Conservation (phyloP, 2,888 invertebrate genomes). For the Eulithis testata region DNA sequence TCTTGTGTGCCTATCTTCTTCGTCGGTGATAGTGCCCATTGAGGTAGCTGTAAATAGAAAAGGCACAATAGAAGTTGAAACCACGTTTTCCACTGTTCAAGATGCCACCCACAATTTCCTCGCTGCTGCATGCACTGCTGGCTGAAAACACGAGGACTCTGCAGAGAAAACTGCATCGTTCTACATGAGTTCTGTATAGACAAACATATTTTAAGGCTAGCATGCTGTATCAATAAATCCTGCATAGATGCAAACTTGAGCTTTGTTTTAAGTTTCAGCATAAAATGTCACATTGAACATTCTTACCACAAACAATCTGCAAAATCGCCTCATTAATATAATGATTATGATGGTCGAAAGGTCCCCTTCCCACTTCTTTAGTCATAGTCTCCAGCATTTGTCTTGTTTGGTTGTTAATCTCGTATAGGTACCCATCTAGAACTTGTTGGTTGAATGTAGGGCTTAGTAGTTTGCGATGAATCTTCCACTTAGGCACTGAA, state of each 20-base stretch:
- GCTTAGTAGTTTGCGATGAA: constrained; percentile 53
- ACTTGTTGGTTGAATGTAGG: constrained; percentile 54
- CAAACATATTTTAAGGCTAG: too few relatives aligned
- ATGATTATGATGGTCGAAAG: constrained; percentile 46
- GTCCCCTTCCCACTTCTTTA: constrained; percentile 43
- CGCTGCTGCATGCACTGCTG: too few relatives aligned
- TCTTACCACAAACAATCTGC: constrained; percentile 55
- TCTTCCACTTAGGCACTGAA: constrained; percentile 56
- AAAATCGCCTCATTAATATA: constrained; percentile 48
- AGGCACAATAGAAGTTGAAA: too few relatives aligned
- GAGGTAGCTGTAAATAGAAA: constrained; percentile 13
- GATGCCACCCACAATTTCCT: too few relatives aligned
- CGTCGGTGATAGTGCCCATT: constrained; percentile 19
- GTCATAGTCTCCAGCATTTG: constrained; percentile 42
- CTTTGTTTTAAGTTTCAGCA: too few relatives aligned
- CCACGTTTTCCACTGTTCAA: too few relatives aligned
- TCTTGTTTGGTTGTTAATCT: constrained; percentile 50
- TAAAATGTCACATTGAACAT: too few relatives aligned
- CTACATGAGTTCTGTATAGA: too few relatives aligned
- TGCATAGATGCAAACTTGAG: too few relatives aligned
- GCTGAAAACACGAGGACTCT: too few relatives aligned
- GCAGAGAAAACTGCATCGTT: too few relatives aligned
- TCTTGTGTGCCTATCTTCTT: constrained; percentile 5
- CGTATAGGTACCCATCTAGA: constrained; percentile 48
- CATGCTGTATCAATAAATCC: too few relatives aligned